Evolutionary conservation across 2,113 vertebrate species (phyloP).

Genomic region (Propithecus coquereli): DNA sequence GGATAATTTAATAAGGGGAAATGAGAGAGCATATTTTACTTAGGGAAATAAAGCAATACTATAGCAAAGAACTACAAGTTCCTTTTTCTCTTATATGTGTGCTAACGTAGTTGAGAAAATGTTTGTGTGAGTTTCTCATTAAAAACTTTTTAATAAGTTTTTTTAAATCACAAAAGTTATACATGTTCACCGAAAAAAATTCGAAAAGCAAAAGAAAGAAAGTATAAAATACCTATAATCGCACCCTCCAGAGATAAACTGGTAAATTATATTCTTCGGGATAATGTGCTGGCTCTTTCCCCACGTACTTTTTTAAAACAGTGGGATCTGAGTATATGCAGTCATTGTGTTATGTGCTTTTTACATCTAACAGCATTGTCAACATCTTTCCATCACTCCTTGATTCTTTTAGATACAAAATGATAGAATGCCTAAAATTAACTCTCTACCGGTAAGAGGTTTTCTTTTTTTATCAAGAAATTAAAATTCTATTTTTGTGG

Average conservation of each 20-base stretch:
- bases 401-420: constrained; percentile 31
- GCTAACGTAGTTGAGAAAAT: background rate
- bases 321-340: background rate
- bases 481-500: constrained; percentile 30
- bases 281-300: background rate
- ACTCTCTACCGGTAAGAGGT: background rate
- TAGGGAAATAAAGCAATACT: constrained; percentile 11
- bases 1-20: background rate
- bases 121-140: background rate
- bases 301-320: background rate
- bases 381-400: background rate
- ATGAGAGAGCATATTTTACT: background rate
- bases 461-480: background rate
- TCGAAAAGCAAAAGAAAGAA: background rate
- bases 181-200: background rate
- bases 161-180: constrained; percentile 2
- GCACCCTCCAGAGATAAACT: background rate
- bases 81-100: background rate
- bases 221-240: constrained; percentile 26
- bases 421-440: constrained; percentile 44
- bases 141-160: background rate
- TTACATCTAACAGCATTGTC: background rate
- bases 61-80: background rate
- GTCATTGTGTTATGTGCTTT: background rate
- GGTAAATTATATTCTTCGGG: background rate